Evolutionary conservation across 2,797 vertebrate species (phyloP).

Genomic region (Nannoperca australis): DNA sequence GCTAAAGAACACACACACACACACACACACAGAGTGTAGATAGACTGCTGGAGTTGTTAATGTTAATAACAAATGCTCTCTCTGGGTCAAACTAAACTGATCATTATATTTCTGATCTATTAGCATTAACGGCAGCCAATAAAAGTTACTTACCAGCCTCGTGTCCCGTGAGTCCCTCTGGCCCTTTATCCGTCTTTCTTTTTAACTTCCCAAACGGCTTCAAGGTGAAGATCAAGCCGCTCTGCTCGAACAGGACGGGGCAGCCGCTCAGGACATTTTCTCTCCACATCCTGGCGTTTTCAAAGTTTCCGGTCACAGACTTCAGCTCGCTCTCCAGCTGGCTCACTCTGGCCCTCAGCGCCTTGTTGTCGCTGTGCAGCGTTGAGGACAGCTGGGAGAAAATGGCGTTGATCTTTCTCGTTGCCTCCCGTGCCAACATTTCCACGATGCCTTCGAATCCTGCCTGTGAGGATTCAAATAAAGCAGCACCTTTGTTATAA

Average conservation of each 20-base stretch:
- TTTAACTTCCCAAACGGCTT: slow-evolving; percentile 60
- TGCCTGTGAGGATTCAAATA: slow-evolving; percentile 39
- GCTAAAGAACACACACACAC: neutral
- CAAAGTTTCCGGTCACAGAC: neutral
- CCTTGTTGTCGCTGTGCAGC: slow-evolving; percentile 51
- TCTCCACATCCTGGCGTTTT: slow-evolving; percentile 61
- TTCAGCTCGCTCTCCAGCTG: slow-evolving; percentile 62
- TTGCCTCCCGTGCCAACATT: slow-evolving; percentile 61
- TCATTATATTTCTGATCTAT: no score
- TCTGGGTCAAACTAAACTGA: no score
- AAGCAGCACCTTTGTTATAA: neutral
- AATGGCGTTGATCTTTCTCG: slow-evolving; percentile 66
- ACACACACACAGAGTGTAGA: no score
- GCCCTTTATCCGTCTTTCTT: neutral
- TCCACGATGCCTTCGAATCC: slow-evolving; percentile 26
- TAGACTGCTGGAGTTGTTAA: no score
- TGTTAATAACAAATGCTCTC: no score
- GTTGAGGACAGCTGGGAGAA: slow-evolving; percentile 63
- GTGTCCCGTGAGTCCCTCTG: neutral
- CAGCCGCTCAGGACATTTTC: slow-evolving; percentile 71
- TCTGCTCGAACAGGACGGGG: slow-evolving; percentile 70
- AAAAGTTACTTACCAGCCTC: no score
- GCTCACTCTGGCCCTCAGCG: slow-evolving; percentile 38
- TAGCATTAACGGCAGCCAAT: no score
- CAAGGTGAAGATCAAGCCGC: slow-evolving; percentile 57